phyloP scores from a whole-genome alignment of 2,113 vertebrate species.

The Spea multiplicata region DNA sequence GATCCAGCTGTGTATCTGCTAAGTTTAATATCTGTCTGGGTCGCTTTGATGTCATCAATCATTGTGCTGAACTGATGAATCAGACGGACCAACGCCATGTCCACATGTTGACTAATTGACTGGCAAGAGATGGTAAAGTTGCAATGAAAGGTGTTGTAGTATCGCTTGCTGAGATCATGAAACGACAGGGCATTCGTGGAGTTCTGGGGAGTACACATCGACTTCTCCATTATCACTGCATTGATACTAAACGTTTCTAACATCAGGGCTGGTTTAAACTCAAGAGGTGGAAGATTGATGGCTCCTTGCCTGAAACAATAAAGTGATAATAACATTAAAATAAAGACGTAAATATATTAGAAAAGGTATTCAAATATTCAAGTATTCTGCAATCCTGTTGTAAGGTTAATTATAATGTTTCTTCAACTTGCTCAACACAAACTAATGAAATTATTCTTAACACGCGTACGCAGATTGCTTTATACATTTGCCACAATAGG shows the following conservation, averaged over 20 bases:
- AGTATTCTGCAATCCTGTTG: too few species aligned
- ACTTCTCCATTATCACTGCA: constrained; percentile 93
- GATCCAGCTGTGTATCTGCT: constrained; percentile 96
- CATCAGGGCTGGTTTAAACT: constrained; percentile 94
- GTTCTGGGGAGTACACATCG: constrained; percentile 78
- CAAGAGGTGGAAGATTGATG: constrained; percentile 85
- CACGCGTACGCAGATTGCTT: too few species aligned
- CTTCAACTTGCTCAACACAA: too few species aligned
- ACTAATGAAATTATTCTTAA: too few species aligned
- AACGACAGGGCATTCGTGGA: constrained; percentile 81
- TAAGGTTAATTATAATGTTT: too few species aligned
- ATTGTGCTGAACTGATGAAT: constrained; percentile 98
- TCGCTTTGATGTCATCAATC: constrained; percentile 97
- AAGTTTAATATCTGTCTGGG: constrained; percentile 96
- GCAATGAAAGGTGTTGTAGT: constrained; percentile 93
- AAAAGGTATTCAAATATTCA: too few species aligned
- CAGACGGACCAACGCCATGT: constrained; percentile 96
- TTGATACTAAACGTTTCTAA: constrained; percentile 96
- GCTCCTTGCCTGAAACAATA: constrained; percentile 77
- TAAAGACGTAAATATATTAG: too few species aligned
- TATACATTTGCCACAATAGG: too few species aligned
- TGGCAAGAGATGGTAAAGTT: constrained; percentile 96
- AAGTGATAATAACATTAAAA: not conserved
- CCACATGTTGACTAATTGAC: constrained; percentile 95
- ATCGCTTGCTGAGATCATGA: constrained; percentile 90